phyloP scores from a whole-genome alignment of 23 tunicate species.

The Corella eumyota region DNA sequence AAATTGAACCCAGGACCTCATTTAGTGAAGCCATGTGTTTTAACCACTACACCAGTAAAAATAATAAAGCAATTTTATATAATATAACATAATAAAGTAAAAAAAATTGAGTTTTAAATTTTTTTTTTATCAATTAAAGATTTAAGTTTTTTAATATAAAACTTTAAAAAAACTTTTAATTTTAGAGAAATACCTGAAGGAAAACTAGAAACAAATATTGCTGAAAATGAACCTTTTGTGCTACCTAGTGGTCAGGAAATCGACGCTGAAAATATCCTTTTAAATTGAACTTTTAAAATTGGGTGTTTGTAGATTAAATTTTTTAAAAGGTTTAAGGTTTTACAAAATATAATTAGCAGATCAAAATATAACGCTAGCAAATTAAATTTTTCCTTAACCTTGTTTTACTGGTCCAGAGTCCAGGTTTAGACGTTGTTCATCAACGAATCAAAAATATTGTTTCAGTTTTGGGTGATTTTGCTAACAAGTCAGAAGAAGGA shows the following conservation, averaged over 20 bases:
- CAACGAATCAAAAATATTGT: conserved; percentile 76
- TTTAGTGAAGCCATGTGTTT: too few species aligned
- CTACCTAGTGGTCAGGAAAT: conserved; percentile 86
- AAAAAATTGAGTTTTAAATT: too few species aligned
- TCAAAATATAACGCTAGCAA: too few species aligned
- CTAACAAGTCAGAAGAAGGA: conserved; percentile 51
- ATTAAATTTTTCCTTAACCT: conserved; percentile 6
- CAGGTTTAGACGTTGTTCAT: conserved; percentile 48
- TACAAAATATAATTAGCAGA: too few species aligned
- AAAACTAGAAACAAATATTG: conserved; percentile 48
- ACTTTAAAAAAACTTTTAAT: neutral
- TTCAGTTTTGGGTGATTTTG: conserved; percentile 60
- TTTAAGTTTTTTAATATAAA: too few species aligned
- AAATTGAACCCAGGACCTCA: too few species aligned
- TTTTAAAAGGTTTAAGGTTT: too few species aligned
- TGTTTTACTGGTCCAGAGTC: conserved; percentile 25
- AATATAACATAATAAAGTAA: neutral
- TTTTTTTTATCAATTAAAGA: too few species aligned
- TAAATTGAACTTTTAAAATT: neutral
- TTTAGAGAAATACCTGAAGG: conserved; percentile 26
- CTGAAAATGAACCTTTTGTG: conserved; percentile 44
- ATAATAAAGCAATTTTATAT: neutral
- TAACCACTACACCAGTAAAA: too few species aligned
- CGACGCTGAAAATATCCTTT: conserved; percentile 73
- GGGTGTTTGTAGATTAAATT: too few species aligned